phyloP scores from a whole-genome alignment of 2,888 invertebrate species.

The Pandemis corylana region DNA sequence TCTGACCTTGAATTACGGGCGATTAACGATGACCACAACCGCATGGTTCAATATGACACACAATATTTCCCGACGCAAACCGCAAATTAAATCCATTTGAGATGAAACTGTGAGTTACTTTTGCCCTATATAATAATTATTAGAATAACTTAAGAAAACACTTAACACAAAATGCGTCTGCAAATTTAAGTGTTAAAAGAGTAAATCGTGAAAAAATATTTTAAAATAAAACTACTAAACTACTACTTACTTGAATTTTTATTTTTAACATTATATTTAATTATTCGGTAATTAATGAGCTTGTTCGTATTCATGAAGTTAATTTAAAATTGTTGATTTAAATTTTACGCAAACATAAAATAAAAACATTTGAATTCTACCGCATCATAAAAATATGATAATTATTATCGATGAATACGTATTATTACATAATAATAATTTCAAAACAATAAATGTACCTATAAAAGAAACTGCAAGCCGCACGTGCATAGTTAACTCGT shows the following conservation, averaged over 20 bases:
- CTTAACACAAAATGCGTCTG: no score
- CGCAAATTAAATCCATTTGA: conserved; percentile 65
- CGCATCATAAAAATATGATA: neutral
- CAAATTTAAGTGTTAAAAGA: no score
- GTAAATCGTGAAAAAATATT: no score
- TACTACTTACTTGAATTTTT: no score
- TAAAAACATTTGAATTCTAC: no score
- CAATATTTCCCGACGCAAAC: conserved; percentile 58
- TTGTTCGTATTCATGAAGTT: neutral
- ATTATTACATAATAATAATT: neutral
- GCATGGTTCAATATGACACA: conserved; percentile 62
- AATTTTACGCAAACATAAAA: neutral
- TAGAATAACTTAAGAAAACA: neutral
- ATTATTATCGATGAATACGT: neutral
- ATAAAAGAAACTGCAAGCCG: neutral
- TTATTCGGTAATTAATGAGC: neutral
- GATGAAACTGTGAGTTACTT: neutral
- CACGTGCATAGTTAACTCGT: conserved; percentile 20
- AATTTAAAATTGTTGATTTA: neutral
- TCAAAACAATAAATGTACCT: neutral
- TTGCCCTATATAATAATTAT: conserved; percentile 4
- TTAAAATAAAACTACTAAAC: no score
- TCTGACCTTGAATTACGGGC: neutral
- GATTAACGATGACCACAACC: conserved; percentile 55
- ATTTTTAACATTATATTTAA: no score